Conservation (phyloP, 2,113 vertebrate species). For the Tor tambroides region DNA sequence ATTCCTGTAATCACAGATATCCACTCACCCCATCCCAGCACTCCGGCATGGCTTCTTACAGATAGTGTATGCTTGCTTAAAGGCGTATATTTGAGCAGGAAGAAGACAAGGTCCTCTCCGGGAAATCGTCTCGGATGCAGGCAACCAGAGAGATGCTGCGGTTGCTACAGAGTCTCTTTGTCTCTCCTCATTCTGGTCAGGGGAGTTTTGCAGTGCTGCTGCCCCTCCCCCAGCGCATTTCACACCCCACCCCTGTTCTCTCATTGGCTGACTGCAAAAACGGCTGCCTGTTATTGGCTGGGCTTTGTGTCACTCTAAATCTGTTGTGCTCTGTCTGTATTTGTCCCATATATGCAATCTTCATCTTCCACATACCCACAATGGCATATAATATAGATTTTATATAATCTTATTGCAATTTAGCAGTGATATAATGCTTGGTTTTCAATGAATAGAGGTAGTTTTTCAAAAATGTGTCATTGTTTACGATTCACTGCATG, state of each 20-base stretch:
- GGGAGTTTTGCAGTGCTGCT: constrained; percentile 57
- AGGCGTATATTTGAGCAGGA: constrained; percentile 30
- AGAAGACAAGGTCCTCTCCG: constrained; percentile 64
- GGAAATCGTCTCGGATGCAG: constrained; percentile 65
- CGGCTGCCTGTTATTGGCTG: constrained; percentile 74
- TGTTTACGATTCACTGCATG: neutral
- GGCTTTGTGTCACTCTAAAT: constrained; percentile 59
- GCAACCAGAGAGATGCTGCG: constrained; percentile 54
- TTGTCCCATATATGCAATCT: constrained; percentile 66
- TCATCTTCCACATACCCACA: neutral
- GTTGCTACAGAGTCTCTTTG: constrained; percentile 68
- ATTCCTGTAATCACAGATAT: neutral
- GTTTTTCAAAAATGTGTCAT: neutral
- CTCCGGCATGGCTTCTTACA: constrained; percentile 85
- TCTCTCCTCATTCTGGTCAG: constrained; percentile 56
- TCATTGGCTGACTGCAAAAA: constrained; percentile 62
- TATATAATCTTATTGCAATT: neutral
- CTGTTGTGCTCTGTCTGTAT: constrained; percentile 14
- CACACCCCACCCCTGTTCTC: constrained; percentile 14
- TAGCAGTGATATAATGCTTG: neutral
- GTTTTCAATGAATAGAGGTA: neutral
- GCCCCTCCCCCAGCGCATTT: constrained; percentile 50
- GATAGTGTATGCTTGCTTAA: constrained; percentile 44
- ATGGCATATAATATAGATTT: neutral
- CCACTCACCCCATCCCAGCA: constrained; percentile 97